Evolutionary conservation across 92 coral and sea anemone species (phyloP).

Genomic region (Heliopora coerulea): DNA sequence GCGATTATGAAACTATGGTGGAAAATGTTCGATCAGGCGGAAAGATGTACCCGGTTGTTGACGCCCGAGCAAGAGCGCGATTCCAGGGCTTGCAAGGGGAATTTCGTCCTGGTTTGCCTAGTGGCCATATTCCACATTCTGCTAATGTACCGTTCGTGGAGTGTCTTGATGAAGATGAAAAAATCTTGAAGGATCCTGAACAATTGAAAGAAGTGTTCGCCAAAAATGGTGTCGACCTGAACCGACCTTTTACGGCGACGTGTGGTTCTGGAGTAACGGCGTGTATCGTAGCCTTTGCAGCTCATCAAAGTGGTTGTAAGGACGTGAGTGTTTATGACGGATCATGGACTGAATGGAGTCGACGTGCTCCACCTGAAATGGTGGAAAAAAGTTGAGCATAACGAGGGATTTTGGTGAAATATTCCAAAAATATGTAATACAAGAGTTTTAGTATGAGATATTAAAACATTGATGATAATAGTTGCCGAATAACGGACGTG

Average conservation of each 20-base stretch:
- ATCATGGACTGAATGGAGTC: conserved; percentile 91
- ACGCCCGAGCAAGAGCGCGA: conserved; percentile 78
- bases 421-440: too few species aligned
- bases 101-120: conserved; percentile 73
- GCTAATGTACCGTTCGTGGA: conserved; percentile 63
- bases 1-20: conserved; percentile 73
- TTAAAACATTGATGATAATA: too few species aligned
- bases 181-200: conserved; percentile 70
- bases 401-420: not conserved
- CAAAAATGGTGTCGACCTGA: conserved; percentile 69
- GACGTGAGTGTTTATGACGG: conserved; percentile 90
- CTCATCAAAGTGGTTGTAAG: conserved; percentile 70
- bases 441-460: too few species aligned
- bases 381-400: conserved; percentile 35
- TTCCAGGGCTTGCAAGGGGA: conserved; percentile 73
- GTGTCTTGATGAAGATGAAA: conserved; percentile 61
- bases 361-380: conserved; percentile 83
- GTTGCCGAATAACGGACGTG: too few species aligned
- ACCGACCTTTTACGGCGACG: conserved; percentile 68
- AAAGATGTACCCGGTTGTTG: conserved; percentile 54
- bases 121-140: conserved; percentile 85
- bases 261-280: conserved; percentile 95
- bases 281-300: conserved; percentile 65
- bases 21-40: conserved; percentile 59
- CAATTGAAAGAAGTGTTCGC: conserved; percentile 69